Percentiles rank a stretch among this genome's conserved stretches.
These are phyloP conservation scores for Circaetus gallicus DNA, from an alignment of 2,113 vertebrate genomes.

Conservation along the genomic window DNA sequence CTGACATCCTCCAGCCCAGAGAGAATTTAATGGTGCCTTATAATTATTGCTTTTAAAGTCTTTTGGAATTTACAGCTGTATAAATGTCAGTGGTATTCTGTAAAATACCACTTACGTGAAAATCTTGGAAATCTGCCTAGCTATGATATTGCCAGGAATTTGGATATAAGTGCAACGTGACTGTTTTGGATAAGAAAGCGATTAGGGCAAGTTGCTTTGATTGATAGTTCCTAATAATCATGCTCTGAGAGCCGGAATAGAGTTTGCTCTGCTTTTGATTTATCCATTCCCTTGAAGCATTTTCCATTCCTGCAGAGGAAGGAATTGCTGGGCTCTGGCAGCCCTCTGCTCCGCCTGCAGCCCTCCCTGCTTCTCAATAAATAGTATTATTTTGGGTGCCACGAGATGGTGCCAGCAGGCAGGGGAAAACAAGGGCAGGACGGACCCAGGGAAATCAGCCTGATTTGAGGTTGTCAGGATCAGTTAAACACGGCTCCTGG, in stretches of 20 bases:
- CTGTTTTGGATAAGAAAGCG: not conserved
- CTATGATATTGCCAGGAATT: not conserved
- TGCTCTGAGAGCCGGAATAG: accelerated
- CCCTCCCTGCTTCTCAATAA: not conserved
- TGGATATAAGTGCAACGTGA: not conserved
- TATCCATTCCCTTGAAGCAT: not conserved
- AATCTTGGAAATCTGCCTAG: not conserved
- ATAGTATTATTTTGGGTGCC: not conserved
- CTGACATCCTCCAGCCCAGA: not conserved
- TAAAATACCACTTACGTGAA: not conserved
- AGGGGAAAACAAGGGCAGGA: not conserved
- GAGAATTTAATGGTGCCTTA: not conserved
- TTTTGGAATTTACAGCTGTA: slow-evolving; percentile 1
- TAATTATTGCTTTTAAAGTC: not conserved
- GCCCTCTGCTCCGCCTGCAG: not conserved
- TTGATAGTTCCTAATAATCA: not conserved
- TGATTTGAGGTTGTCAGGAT: accelerated
- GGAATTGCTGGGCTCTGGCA: not conserved
- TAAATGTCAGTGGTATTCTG: not conserved
- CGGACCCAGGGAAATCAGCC: accelerated
- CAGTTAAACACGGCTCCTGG: not conserved
- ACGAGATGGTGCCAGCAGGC: slow-evolving; percentile 45
- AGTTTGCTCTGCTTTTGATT: not conserved
- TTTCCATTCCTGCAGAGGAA: not conserved
- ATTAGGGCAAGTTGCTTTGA: not conserved